Conservation (phyloP, 2,888 invertebrate species). For the Phoenoteleia sp. region DNA sequence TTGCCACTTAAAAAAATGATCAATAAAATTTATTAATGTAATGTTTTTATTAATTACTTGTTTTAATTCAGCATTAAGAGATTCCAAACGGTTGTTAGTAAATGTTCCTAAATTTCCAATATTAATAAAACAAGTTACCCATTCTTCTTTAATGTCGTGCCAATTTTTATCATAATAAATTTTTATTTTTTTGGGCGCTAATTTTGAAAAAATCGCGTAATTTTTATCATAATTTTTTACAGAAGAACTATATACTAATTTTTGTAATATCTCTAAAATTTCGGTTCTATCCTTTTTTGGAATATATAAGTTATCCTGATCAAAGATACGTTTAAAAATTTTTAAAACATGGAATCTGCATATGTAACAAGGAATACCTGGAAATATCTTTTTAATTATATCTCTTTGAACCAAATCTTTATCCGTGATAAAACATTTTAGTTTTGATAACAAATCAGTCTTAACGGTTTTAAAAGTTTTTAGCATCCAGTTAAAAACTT, state of each 20-base stretch:
- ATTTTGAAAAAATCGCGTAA: background rate
- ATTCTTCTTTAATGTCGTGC: background rate
- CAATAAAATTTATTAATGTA: background rate
- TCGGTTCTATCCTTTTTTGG: background rate
- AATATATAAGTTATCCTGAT: background rate
- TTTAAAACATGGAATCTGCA: conserved; percentile 1
- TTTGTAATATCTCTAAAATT: background rate
- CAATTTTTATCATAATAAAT: background rate
- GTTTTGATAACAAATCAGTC: background rate
- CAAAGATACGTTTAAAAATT: background rate
- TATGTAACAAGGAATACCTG: background rate
- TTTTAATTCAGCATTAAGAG: conserved; percentile 9
- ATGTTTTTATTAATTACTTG: background rate
- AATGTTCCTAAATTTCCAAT: background rate
- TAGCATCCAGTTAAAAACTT: conserved; percentile 3
- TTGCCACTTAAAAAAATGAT: background rate
- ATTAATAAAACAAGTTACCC: background rate
- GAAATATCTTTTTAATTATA: background rate
- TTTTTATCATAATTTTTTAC: background rate
- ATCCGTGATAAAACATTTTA: conserved; percentile 27
- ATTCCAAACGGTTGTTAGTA: conserved; percentile 2
- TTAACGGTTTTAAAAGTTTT: background rate
- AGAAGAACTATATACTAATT: background rate
- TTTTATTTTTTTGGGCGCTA: background rate
- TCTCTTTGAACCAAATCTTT: conserved; percentile 2